A percentile compares a stretch with the other conserved stretches of the same genome.
Evolutionary conservation across 2,888 invertebrate species (phyloP).

Genomic region (Microdon myrmicae): DNA sequence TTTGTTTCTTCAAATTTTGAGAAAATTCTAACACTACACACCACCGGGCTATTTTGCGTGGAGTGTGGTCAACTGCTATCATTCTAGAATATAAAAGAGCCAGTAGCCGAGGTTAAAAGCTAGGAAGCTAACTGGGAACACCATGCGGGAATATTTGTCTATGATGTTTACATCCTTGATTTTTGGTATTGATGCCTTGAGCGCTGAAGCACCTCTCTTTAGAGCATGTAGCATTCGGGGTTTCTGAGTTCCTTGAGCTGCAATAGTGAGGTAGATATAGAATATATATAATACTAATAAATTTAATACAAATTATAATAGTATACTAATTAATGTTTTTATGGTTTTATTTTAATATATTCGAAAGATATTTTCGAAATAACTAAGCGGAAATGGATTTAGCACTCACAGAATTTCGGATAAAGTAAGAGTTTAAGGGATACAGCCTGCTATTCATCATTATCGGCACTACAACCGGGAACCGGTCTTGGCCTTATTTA

Average conservation of each 20-base stretch:
- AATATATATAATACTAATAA: too few species aligned
- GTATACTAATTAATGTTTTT: too few species aligned
- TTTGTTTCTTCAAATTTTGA: slow-evolving; percentile 6
- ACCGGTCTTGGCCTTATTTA: too few species aligned
- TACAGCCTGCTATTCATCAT: too few species aligned
- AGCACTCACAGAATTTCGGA: too few species aligned
- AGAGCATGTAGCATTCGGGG: slow-evolving; percentile 84
- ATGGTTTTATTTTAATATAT: too few species aligned
- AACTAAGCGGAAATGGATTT: too few species aligned
- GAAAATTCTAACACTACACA: slow-evolving; percentile 55
- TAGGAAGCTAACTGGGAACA: slow-evolving; percentile 95
- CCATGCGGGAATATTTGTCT: slow-evolving; percentile 94
- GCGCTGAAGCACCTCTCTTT: slow-evolving; percentile 83
- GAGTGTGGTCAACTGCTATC: slow-evolving; percentile 58
- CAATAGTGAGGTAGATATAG: slow-evolving; percentile 10
- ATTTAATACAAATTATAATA: too few species aligned
- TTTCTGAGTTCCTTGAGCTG: slow-evolving; percentile 66
- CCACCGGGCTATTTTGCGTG: slow-evolving; percentile 57
- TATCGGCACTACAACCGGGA: too few species aligned
- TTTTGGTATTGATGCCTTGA: slow-evolving; percentile 91
- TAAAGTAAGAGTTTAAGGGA: too few species aligned
- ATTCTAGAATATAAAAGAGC: slow-evolving; percentile 89
- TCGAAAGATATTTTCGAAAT: too few species aligned
- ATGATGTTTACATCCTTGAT: slow-evolving; percentile 98
- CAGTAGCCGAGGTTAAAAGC: slow-evolving; percentile 96